These are phyloP conservation scores for Coryphaenoides rupestris DNA, from an alignment of 2,113 vertebrate genomes.

Conservation along the genomic window DNA sequence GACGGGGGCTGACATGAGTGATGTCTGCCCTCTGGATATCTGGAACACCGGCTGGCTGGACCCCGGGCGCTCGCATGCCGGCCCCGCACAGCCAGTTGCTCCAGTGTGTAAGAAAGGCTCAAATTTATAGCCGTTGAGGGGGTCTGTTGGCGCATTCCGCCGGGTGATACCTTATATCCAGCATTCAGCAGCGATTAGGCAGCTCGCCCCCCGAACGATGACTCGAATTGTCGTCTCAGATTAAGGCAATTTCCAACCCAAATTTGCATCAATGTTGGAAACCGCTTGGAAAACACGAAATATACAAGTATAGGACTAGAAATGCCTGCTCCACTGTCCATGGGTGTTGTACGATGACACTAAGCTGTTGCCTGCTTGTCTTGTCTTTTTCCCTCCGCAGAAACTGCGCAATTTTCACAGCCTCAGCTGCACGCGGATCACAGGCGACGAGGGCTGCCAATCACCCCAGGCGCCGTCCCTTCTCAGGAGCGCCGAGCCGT, in stretches of 20 bases:
- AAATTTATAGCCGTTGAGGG: conserved; percentile 28
- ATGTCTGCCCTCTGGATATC: conserved; percentile 38
- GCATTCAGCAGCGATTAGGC: conserved; percentile 23
- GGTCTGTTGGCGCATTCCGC: conserved; percentile 3
- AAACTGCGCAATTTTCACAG: conserved; percentile 91
- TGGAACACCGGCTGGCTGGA: conserved; percentile 33
- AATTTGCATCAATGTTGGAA: conserved; percentile 11
- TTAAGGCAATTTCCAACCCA: not conserved
- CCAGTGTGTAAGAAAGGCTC: conserved; percentile 25
- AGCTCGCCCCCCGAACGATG: conserved; percentile 18
- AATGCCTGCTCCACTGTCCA: not conserved
- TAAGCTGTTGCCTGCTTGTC: not conserved
- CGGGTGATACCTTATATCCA: conserved; percentile 19
- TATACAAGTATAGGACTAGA: not conserved
- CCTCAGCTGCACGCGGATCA: conserved; percentile 81
- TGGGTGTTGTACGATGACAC: not conserved
- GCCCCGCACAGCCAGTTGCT: conserved; percentile 30
- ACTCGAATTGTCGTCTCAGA: conserved; percentile 16
- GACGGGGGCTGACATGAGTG: conserved; percentile 37
- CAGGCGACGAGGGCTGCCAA: conserved; percentile 59
- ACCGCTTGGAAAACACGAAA: conserved; percentile 4
- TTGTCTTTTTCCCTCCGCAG: conserved; percentile 61
- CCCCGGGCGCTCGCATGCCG: conserved; percentile 2
- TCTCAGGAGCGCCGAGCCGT: conserved; percentile 41
- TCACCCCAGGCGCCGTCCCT: conserved; percentile 47